Evolutionary conservation across 2,888 invertebrate genomes (phyloP), one percentile per base, ranked within the genome.

Genomic region (Drosophila leonis): DNA sequence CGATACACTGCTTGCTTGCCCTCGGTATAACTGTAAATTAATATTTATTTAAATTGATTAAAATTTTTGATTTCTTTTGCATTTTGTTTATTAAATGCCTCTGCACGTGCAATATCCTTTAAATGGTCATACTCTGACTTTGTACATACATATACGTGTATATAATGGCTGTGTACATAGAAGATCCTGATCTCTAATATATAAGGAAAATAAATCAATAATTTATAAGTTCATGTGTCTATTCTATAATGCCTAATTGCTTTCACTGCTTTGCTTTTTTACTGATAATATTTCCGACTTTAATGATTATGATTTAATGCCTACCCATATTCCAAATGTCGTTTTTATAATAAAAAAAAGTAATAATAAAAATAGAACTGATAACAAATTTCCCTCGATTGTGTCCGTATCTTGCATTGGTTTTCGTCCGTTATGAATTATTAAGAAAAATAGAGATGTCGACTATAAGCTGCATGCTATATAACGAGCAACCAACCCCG

Each of bases 161-260:
- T 15, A n/a, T 27, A 12, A 20, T 13, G 24, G 13, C 15, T 15
- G 2, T 42, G 1, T 20, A n/a, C 20, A 42, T 20, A 15, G 8
- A 27, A 27, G 0, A 27, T 4, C 27, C 15, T n/a, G 1, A n/a
- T 27, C 27, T 46, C 15, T n/a, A 48, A 10, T 10, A n/a, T 48
- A 9, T 41, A 10, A 9, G 18, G 18, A 41, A 41, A 39, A 41
- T 18, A n/a, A 41, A 18, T 39, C 1, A n/a, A 6, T 13, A 24
- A 9, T 27, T n/a, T 27, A 9, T 46, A 4, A 2, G 27, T 9
- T 46, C 15, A 4, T n/a, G n/a, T 10, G n/a, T 48, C 27, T 12
- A 48, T 46, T 46, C n/a, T 46, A 29, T 10, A 44, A 44, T 44
- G n/a, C 10, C 44, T n/a, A n/a, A 31, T 18, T 48, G 18, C 18